phyloP scores from a whole-genome alignment of 2,113 vertebrate species.

The Centrocercus urophasianus region DNA sequence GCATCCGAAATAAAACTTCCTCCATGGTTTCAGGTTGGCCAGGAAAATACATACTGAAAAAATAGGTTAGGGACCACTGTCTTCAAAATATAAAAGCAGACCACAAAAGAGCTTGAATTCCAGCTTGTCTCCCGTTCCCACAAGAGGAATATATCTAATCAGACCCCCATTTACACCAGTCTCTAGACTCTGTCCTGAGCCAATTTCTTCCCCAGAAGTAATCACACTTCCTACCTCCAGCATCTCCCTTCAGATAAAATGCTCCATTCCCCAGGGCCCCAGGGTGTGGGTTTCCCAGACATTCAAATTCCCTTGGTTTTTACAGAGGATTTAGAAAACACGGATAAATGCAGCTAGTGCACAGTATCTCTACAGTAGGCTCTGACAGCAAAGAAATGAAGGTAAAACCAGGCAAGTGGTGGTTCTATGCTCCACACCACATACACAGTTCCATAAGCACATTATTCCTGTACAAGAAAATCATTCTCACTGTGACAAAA shows the following conservation, averaged over 20 bases:
- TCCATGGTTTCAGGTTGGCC: background rate
- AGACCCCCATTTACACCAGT: background rate
- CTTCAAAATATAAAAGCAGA: background rate
- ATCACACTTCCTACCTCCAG: background rate
- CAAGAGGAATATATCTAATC: background rate
- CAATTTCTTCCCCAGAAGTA: background rate
- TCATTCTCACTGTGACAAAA: background rate
- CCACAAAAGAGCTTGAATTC: background rate
- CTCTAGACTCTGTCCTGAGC: background rate
- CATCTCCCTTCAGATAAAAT: background rate
- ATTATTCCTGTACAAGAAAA: background rate
- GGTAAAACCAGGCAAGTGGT: background rate
- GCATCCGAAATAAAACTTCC: background rate
- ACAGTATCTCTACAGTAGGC: background rate
- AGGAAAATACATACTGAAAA: background rate
- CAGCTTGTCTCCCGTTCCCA: background rate
- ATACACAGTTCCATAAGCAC: accelerated
- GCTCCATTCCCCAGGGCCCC: background rate
- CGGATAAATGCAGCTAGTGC: background rate
- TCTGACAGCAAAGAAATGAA: background rate
- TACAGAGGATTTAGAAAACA: background rate
- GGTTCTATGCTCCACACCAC: background rate
- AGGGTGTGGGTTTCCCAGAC: background rate
- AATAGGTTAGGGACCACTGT: background rate
- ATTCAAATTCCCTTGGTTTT: background rate